Conservation (phyloP, 1,140 invertebrate species). For the Drosophila pachea region DNA sequence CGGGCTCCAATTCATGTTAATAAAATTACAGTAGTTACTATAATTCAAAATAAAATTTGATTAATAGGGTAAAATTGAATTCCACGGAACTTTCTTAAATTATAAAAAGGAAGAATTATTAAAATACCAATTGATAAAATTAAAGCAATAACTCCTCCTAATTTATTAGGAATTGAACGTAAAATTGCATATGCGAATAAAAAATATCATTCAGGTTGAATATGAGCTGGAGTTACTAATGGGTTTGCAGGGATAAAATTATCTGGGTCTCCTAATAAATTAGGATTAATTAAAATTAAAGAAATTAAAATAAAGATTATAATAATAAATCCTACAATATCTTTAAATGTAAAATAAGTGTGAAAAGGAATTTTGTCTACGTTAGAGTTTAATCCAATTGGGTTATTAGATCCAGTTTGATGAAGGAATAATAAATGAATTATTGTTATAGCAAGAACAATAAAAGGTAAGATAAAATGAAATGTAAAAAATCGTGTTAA, state of each 20-base stretch:
- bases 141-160: conserved; percentile 85
- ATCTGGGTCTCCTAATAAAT: conserved; percentile 83
- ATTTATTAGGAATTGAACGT: conserved; percentile 86
- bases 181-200: conserved; percentile 88
- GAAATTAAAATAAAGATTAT: too few relatives aligned
- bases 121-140: conserved; percentile 83
- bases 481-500: conserved; percentile 86
- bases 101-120: conserved; percentile 80
- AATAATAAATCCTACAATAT: conserved; percentile 82
- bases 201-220: conserved; percentile 89
- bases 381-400: conserved; percentile 82
- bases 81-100: conserved; percentile 80
- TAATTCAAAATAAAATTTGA: conserved; percentile 82
- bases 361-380: conserved; percentile 83
- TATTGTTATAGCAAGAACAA: conserved; percentile 81
- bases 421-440: conserved; percentile 83
- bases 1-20: too few relatives aligned
- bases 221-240: conserved; percentile 85
- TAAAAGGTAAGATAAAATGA: conserved; percentile 85
- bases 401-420: conserved; percentile 82
- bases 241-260: conserved; percentile 85
- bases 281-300: conserved; percentile 80
- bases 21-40: too few relatives aligned
- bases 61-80: conserved; percentile 81
- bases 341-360: conserved; percentile 82